phyloP scores from a whole-genome alignment of 2,888 invertebrate species.

The Pandemis heparana region DNA sequence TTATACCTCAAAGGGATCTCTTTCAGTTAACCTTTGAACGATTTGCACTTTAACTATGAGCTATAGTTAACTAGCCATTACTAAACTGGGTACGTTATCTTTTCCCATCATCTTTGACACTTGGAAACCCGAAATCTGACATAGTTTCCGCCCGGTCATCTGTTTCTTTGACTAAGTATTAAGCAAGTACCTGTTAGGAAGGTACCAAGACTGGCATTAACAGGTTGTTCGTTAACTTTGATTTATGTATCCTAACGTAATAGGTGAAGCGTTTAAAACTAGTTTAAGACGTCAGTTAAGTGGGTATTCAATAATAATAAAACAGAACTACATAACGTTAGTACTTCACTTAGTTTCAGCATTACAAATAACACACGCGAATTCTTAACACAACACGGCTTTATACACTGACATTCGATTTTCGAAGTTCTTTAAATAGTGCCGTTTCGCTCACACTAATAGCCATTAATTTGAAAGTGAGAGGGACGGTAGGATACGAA shows the following conservation, averaged over 20 bases:
- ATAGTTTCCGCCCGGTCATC: background rate
- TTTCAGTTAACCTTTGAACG: too few species aligned
- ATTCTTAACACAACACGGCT: background rate
- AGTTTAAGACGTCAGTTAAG: background rate
- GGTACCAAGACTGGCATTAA: background rate
- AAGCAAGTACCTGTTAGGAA: background rate
- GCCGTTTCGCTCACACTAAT: too few species aligned
- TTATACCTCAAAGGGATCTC: too few species aligned
- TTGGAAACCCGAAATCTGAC: too few species aligned
- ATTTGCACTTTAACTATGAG: too few species aligned
- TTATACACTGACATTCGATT: background rate
- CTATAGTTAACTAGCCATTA: too few species aligned
- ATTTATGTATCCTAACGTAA: background rate
- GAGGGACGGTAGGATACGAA: too few species aligned
- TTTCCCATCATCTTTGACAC: background rate
- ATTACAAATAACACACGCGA: background rate
- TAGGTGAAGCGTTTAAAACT: background rate
- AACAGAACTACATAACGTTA: background rate
- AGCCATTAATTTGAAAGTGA: too few species aligned
- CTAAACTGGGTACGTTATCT: background rate
- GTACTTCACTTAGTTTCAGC: background rate
- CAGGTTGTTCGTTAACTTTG: background rate
- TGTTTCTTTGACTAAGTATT: background rate
- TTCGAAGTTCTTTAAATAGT: too few species aligned
- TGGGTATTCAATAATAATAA: background rate